phyloP scores from a whole-genome alignment of 2,888 invertebrate genomes.

The Athrips mouffetella region DNA sequence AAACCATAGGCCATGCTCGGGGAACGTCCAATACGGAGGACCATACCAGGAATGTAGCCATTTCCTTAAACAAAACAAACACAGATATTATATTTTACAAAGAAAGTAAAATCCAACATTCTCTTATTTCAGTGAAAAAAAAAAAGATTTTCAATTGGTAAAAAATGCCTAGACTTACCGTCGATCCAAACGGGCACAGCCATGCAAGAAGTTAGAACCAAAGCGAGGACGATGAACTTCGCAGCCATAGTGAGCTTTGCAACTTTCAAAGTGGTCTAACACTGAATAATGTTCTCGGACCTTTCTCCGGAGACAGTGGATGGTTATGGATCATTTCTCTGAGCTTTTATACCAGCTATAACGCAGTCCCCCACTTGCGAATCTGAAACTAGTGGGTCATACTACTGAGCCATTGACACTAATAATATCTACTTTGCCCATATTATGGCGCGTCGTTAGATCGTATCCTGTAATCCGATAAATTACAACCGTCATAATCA shows the following conservation, averaged over 20 bases:
- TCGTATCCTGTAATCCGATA: slow-evolving; percentile 45
- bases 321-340: slow-evolving; percentile 59
- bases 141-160: slow-evolving; percentile 10
- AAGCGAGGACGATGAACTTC: slow-evolving; percentile 48
- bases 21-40: slow-evolving; percentile 47
- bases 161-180: slow-evolving; percentile 40
- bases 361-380: slow-evolving; percentile 48
- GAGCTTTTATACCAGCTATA: slow-evolving; percentile 63
- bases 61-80: slow-evolving; percentile 24
- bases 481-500: slow-evolving; percentile 33
- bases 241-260: slow-evolving; percentile 47
- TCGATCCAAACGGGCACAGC: slow-evolving; percentile 52
- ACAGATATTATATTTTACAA: not conserved
- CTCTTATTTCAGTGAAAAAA: too few relatives aligned
- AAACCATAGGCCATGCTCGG: slow-evolving; percentile 62
- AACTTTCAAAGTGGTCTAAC: slow-evolving; percentile 22
- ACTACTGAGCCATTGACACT: slow-evolving; percentile 55
- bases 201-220: slow-evolving; percentile 41
- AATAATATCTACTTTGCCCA: slow-evolving; percentile 55
- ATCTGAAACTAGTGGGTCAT: slow-evolving; percentile 44
- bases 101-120: not conserved
- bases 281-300: slow-evolving; percentile 30
- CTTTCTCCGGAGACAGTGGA: slow-evolving; percentile 58
- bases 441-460: slow-evolving; percentile 59
- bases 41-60: slow-evolving; percentile 33